Base-by-base conservation (phyloP, 1,140 invertebrate species). In the Drosophila pseudoananassae region DNA sequence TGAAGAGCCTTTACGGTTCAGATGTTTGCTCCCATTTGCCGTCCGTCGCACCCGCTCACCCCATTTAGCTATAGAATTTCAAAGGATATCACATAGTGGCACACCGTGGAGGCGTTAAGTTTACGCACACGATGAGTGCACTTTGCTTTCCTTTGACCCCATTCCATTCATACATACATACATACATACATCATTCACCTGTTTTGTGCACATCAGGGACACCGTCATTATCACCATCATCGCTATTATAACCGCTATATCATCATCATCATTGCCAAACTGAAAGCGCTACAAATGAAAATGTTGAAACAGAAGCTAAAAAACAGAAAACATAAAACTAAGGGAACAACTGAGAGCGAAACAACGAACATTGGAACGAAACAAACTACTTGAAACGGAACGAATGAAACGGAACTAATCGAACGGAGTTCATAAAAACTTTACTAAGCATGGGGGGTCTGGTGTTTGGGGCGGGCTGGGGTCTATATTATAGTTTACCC, bases 341-440 rank as follows among this genome's bases (percentile, higher is more conserved):
- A 69, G 63, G 25, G 64, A 57, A 57, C 40, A 25, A 43, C 27
- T 17, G 50, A 31, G 50, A 52, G 15, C 29, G 36, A 27, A 43
- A 57, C 51, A 38, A 56, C 49, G 27, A 70, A 70, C 64, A 43
- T 70, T 20, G 50, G 65, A 70, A 69, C 66, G 43, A 70, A 70
- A 70, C 51, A 17, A 70, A 45, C 66, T 70, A 70, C 64, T 47
- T 27, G 51, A 27, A 70, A 69, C 61, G 65, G 23, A 69, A 69
- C 64, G 33, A 69, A 68, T 49, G 38, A 15, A 55, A 55, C 53
- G 53, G 23, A 65, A 66, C 63, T 23, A 46, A 46, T 46, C 17
- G 51, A 55, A 47, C 51, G 45, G 43, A 56, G 69, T 46, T 64
- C 43, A 27, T 45, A 40, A 25, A 20, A 63, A 63, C 52, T 70